These are phyloP conservation scores for Panzeria rudis DNA, from an alignment of 2,888 invertebrate species.

Conservation along the genomic window DNA sequence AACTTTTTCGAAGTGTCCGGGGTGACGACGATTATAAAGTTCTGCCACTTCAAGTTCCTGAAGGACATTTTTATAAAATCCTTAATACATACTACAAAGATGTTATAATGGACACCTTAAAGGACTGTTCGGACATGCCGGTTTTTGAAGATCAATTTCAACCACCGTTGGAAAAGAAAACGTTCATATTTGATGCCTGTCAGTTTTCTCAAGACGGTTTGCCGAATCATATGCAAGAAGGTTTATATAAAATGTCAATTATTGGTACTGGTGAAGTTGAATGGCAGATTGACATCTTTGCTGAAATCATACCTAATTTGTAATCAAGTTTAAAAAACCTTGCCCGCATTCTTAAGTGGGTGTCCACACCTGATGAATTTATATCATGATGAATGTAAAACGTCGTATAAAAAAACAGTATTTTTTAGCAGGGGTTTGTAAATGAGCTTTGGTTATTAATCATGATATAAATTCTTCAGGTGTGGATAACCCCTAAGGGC, in stretches of 20 bases:
- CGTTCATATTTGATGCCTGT: conserved; percentile 62
- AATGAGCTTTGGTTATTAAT: too few relatives aligned
- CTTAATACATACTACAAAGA: conserved; percentile 68
- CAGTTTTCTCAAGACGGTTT: conserved; percentile 63
- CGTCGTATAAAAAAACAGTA: too few relatives aligned
- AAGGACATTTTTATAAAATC: too few relatives aligned
- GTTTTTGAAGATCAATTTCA: conserved; percentile 51
- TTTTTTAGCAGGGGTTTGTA: too few relatives aligned
- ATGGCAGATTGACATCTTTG: not conserved
- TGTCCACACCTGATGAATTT: too few relatives aligned
- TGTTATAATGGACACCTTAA: conserved; percentile 60
- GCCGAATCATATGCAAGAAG: conserved; percentile 71
- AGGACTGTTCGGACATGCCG: conserved; percentile 73
- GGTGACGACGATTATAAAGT: conserved; percentile 63
- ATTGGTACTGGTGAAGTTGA: conserved; percentile 60
- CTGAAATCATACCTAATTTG: conserved; percentile 45
- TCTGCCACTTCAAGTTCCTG: too few relatives aligned
- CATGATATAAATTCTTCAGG: too few relatives aligned
- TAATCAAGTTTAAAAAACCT: too few relatives aligned
- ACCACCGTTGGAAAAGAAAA: conserved; percentile 67
- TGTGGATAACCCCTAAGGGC: too few relatives aligned
- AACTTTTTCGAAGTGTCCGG: conserved; percentile 71
- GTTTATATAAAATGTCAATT: conserved; percentile 69
- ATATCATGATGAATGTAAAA: too few relatives aligned
- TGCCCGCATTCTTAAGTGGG: too few relatives aligned